Evolutionary conservation across 2,113 vertebrate genomes (phyloP).

Genomic region (Cyprinus carpio): DNA sequence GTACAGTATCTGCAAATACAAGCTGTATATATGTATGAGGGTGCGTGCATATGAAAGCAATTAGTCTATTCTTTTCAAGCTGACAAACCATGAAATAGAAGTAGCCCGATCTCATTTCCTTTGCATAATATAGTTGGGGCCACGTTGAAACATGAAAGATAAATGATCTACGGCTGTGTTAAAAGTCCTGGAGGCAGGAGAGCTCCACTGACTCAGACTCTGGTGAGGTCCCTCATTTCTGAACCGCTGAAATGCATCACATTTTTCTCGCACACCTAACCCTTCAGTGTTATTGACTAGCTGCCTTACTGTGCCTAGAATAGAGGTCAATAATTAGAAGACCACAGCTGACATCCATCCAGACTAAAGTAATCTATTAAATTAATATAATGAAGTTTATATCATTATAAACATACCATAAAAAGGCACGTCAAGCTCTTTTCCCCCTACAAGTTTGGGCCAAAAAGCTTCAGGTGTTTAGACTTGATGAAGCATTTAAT

Average conservation of each 20-base stretch:
- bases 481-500: too few species aligned
- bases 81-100: conserved; percentile 43
- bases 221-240: conserved; percentile 9
- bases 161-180: conserved; percentile 24
- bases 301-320: background rate
- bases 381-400: background rate
- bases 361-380: background rate
- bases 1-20: background rate
- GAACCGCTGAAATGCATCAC: background rate
- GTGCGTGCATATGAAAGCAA: conserved; percentile 27
- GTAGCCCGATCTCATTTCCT: conserved; percentile 21
- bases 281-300: background rate
- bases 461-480: too few species aligned
- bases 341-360: background rate
- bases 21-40: conserved; percentile 8
- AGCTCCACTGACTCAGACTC: background rate
- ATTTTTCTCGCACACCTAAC: background rate
- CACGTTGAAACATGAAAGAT: conserved; percentile 29
- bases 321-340: background rate
- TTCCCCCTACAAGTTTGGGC: too few species aligned
- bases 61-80: conserved; percentile 37
- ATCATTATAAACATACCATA: too few species aligned
- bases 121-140: conserved; percentile 22
- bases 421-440: too few species aligned
- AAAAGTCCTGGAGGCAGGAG: conserved; percentile 19